Evolutionary conservation across 2,113 vertebrate species (phyloP).

Genomic region (Cottus gobio): DNA sequence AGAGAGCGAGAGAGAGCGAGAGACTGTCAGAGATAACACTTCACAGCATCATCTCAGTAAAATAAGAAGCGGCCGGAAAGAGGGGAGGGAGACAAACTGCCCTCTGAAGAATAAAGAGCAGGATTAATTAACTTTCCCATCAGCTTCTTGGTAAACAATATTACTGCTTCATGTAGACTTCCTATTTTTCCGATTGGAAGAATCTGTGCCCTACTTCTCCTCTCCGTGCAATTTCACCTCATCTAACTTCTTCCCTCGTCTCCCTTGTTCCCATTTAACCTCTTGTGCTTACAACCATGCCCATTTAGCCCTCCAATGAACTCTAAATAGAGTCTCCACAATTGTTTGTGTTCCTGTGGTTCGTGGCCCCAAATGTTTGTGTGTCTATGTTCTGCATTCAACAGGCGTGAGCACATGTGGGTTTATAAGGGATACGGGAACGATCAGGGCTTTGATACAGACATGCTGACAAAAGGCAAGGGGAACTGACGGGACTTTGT

Average conservation of each 20-base stretch:
- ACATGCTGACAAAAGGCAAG: background rate
- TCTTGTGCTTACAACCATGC: conserved; percentile 9
- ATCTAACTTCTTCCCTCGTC: background rate
- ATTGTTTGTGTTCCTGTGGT: background rate
- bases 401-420: background rate
- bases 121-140: conserved; percentile 59
- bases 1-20: conserved; percentile 2
- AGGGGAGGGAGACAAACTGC: conserved; percentile 2
- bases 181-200: conserved; percentile 26
- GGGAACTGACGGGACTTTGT: no score
- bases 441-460: background rate
- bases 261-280: conserved; percentile 15
- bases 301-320: conserved; percentile 30
- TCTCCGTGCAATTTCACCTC: background rate
- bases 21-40: conserved; percentile 65
- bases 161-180: conserved; percentile 22
- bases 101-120: conserved; percentile 41
- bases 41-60: conserved; percentile 54
- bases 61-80: conserved; percentile 23
- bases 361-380: background rate
- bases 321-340: background rate
- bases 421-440: background rate
- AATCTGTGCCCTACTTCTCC: conserved; percentile 31
- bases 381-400: background rate
- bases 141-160: conserved; percentile 40